Conservation (phyloP, 2,797 vertebrate genomes). For the Clamator glandarius region DNA sequence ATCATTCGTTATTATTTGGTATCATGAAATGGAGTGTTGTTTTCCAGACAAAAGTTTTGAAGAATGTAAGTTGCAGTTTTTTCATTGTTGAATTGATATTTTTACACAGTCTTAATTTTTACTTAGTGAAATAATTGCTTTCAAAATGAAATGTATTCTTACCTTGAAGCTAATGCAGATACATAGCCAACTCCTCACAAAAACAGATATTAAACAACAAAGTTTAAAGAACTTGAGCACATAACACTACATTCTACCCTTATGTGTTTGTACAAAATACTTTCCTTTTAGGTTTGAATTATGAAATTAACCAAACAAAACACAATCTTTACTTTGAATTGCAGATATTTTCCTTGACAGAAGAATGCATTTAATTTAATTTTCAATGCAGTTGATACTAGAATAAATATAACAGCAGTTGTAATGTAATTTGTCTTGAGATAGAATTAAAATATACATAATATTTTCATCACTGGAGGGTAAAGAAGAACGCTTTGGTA, state of each 20-base stretch:
- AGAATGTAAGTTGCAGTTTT: constrained; percentile 28
- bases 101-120: constrained; percentile 14
- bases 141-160: constrained; percentile 12
- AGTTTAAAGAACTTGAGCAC: neutral
- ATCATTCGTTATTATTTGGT: neutral
- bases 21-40: neutral
- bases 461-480: neutral
- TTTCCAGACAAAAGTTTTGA: constrained; percentile 11
- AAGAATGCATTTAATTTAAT: constrained; percentile 51
- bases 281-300: constrained; percentile 16
- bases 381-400: constrained; percentile 40
- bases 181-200: neutral
- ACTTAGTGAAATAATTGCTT: constrained; percentile 9
- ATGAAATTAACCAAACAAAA: constrained; percentile 14
- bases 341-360: constrained; percentile 33
- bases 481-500: constrained; percentile 41
- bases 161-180: neutral
- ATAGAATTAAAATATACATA: constrained; percentile 24
- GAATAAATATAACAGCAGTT: constrained; percentile 30
- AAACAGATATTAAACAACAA: neutral
- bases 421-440: neutral
- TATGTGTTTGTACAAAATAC: neutral
- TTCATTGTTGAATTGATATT: constrained; percentile 22
- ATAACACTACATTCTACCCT: neutral
- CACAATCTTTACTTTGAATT: constrained; percentile 47